Conservation (phyloP, 1,140 invertebrate genomes). For the Cotesia chilonis region DNA sequence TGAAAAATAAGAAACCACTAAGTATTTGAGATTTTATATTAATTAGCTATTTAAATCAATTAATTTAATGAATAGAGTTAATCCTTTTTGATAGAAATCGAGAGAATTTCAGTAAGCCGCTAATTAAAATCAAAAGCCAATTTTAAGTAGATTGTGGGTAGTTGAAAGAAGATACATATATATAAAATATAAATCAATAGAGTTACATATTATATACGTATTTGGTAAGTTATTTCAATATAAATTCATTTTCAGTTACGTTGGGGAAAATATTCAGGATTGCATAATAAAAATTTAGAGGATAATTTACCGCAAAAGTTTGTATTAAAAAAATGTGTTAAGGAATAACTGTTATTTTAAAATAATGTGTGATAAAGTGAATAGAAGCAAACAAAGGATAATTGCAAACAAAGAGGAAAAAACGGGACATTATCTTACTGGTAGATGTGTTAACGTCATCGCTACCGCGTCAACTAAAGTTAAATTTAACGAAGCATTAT, state of each 20-base stretch:
- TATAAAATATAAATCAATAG: no score
- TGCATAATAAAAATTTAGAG: no score
- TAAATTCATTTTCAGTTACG: no score
- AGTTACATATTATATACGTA: no score
- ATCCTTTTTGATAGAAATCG: background rate
- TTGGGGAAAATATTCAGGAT: no score
- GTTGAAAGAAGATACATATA: background rate
- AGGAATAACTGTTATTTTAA: background rate
- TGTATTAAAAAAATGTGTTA: no score
- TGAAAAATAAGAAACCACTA: background rate
- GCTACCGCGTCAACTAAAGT: constrained; percentile 8
- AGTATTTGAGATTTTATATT: constrained; percentile 18
- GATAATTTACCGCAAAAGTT: no score
- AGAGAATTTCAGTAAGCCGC: constrained; percentile 11
- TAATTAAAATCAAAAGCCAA: constrained; percentile 7
- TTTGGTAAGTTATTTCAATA: no score
- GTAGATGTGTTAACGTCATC: background rate
- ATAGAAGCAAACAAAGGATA: background rate
- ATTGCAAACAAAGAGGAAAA: background rate
- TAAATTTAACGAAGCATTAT: constrained; percentile 1
- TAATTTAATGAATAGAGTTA: constrained; percentile 15
- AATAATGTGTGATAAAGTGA: background rate
- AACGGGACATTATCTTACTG: background rate
- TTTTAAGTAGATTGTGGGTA: constrained; percentile 4
- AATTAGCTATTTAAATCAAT: constrained; percentile 21